These are phyloP conservation scores for Halichoeres trimaculatus DNA, from an alignment of 2,113 vertebrate species.

Conservation along the genomic window DNA sequence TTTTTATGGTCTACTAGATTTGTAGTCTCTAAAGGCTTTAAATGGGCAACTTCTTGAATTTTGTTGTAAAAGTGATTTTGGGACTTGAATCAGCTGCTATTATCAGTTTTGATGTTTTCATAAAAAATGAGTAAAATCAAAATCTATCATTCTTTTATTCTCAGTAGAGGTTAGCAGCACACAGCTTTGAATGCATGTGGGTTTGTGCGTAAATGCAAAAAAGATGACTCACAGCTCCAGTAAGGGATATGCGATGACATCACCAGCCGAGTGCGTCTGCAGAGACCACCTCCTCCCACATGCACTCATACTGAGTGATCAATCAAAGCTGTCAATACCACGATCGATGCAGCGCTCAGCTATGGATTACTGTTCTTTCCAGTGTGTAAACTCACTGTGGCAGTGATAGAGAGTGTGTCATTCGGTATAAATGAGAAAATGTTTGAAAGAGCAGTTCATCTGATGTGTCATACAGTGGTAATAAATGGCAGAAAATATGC, in stretches of 20 bases:
- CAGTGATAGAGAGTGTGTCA: neutral
- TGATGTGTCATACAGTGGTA: neutral
- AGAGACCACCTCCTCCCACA: constrained; percentile 18
- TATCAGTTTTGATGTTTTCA: too few species aligned
- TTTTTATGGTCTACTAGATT: too few species aligned
- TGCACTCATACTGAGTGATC: constrained; percentile 9
- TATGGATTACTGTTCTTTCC: neutral
- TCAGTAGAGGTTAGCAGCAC: too few species aligned
- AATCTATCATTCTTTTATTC: too few species aligned
- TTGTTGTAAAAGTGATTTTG: too few species aligned
- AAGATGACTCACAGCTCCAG: constrained; percentile 29
- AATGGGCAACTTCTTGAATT: too few species aligned
- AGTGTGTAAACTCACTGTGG: neutral
- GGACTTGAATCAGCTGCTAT: too few species aligned
- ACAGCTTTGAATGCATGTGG: neutral
- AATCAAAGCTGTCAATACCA: constrained; percentile 14
- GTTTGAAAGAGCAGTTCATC: neutral
- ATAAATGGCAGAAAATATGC: neutral
- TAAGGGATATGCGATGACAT: constrained; percentile 31
- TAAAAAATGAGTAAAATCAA: too few species aligned
- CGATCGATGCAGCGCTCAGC: neutral
- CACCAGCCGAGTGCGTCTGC: constrained; percentile 37
- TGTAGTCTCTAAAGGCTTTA: too few species aligned
- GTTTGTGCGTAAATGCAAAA: neutral
- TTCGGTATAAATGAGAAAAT: neutral